Conservation (phyloP, 2,113 vertebrate genomes). For the Notothenia rossii region DNA sequence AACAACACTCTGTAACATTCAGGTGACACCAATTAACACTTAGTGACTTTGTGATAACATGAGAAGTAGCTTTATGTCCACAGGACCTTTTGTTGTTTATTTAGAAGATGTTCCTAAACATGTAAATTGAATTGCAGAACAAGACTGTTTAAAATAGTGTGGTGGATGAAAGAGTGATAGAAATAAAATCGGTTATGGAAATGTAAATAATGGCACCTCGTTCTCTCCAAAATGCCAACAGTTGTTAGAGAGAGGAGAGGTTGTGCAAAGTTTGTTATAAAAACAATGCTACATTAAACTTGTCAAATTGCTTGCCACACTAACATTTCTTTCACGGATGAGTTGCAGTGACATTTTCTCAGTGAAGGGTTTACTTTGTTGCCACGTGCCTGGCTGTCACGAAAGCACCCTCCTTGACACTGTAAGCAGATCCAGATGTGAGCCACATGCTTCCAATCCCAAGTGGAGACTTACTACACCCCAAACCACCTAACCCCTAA, state of each 20-base stretch:
- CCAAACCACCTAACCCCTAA: conserved; percentile 62
- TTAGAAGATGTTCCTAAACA: not conserved
- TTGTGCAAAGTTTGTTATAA: conserved; percentile 29
- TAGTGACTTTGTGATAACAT: not conserved
- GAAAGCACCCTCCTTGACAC: conserved; percentile 67
- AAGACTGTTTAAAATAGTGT: conserved; percentile 1
- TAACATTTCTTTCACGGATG: conserved; percentile 62
- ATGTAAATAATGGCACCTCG: no score
- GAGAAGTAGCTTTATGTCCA: not conserved
- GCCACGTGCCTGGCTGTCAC: conserved; percentile 82
- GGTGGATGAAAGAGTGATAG: conserved; percentile 16
- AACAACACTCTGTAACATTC: conserved; percentile 4
- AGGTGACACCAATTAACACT: conserved; percentile 12
- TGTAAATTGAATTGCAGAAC: not conserved
- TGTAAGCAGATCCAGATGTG: conserved; percentile 81
- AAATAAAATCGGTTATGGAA: not conserved
- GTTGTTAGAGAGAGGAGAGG: conserved; percentile 42
- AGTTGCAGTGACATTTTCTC: conserved; percentile 71
- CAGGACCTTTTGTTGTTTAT: not conserved
- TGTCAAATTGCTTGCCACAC: conserved; percentile 56
- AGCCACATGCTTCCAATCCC: conserved; percentile 77
- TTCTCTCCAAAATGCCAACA: conserved; percentile 23
- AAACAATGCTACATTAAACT: conserved; percentile 36
- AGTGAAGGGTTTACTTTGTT: conserved; percentile 59
- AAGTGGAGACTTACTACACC: conserved; percentile 57